Percentiles rank a stretch among this genome's conserved stretches.
phyloP scores from a whole-genome alignment of 2,113 vertebrate genomes.

The Formicarius rufipectus region DNA sequence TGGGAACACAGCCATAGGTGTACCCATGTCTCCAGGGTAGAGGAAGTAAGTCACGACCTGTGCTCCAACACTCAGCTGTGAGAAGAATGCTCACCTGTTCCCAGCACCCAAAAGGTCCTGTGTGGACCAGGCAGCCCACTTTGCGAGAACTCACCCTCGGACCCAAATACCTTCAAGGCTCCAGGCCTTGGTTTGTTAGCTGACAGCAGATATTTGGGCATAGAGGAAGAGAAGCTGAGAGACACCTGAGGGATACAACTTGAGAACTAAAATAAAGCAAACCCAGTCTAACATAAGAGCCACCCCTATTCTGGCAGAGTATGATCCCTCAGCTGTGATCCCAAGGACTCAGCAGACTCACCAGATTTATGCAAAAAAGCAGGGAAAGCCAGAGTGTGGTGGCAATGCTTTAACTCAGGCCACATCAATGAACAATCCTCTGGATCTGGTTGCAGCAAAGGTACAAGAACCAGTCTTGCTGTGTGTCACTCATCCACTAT shows the following conservation, averaged over 20 bases:
- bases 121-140: neutral
- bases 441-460: neutral
- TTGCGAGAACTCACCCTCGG: neutral
- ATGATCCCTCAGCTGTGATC: neutral
- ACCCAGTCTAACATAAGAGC: neutral
- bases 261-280: neutral
- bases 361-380: neutral
- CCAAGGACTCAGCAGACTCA: fast-evolving
- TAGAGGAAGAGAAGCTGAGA: neutral
- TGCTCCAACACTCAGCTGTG: fast-evolving
- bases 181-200: neutral
- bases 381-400: neutral
- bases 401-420: neutral
- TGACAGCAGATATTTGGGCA: neutral
- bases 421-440: neutral
- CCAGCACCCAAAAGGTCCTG: neutral
- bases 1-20: neutral
- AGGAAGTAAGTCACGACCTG: neutral
- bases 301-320: neutral
- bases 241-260: neutral
- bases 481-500: neutral
- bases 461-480: neutral
- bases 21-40: neutral
- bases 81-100: neutral
- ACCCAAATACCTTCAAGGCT: neutral